Evolutionary conservation across 2,113 vertebrate genomes (phyloP), one percentile per base, ranked within the genome.

Genomic region (Henicopernis longicauda): DNA sequence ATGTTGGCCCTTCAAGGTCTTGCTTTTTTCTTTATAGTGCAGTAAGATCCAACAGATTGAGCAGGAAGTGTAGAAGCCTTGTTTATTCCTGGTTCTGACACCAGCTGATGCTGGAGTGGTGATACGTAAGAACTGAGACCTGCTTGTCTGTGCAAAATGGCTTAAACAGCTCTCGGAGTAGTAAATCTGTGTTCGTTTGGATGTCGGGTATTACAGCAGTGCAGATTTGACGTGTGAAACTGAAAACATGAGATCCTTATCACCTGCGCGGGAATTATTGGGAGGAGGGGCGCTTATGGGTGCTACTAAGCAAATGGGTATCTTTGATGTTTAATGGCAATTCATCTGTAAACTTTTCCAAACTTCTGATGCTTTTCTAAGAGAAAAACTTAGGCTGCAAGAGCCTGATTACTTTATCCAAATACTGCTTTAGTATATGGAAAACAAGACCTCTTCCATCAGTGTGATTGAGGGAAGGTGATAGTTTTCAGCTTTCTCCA

Each of bases 111-210:
- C 19, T 44, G 31, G 70, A 61, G 36, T 1, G 8, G 44, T 3
- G 3, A 3, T 7, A 6, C 1, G 1, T 7, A 5, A 45, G 67
- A 29, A 13, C 25, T 6, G 34, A 31, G 77, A 27, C n/a, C 42
- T 49, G 26, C 42, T 47, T 50, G 45, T 36, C n/a, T 16, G 29
- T 8, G 40, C 47, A 10, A 6, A 73, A 45, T 5, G 58, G 59
- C 66, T 67, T 38, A 4, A 34, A 15, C 22, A 4, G 58, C 17
- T 59, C 52, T 59, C 0, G 10, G 57, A 34, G 55, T 3, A 8
- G 10, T 14, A 16, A 45, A 27, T 18, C 17, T 3, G 7, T 3
- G 17, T 40, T 61, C 0, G 3, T 58, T 50, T 8, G 65, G 63
- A 18, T 23, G 20, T 7, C 4, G 7, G 69, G n/a, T 44, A 3